Evolutionary conservation across 2,797 vertebrate genomes (phyloP).

Genomic region (Danio albolineatus): DNA sequence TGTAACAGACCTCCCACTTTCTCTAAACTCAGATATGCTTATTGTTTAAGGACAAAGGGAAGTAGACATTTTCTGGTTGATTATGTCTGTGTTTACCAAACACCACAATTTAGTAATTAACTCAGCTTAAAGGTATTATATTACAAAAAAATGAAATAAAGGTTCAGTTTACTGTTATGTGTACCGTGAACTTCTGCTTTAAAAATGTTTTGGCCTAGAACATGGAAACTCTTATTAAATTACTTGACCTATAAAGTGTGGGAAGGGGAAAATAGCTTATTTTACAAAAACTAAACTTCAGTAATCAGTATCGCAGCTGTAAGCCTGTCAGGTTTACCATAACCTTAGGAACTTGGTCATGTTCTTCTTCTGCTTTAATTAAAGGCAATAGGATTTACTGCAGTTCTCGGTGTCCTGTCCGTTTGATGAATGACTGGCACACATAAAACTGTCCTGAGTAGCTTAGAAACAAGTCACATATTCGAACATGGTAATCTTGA

Average conservation of each 20-base stretch:
- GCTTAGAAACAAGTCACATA: background rate
- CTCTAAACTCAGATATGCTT: background rate
- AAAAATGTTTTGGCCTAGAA: background rate
- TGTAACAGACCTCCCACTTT: background rate
- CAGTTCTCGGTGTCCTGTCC: background rate
- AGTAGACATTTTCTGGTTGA: background rate
- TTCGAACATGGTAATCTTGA: background rate
- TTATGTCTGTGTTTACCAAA: background rate
- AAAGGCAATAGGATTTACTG: background rate
- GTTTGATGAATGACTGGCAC: background rate
- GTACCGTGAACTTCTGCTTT: background rate
- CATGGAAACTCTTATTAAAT: background rate
- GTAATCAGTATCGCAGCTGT: background rate
- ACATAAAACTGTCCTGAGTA: background rate
- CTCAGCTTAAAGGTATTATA: background rate
- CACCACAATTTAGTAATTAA: background rate
- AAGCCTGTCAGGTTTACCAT: background rate
- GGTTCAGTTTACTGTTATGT: background rate
- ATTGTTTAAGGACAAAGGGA: background rate
- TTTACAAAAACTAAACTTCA: background rate
- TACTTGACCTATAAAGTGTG: background rate
- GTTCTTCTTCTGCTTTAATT: conserved; percentile 2
- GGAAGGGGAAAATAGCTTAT: background rate
- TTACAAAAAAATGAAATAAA: background rate
- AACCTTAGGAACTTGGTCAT: background rate